Base-by-base conservation (phyloP, 2,888 invertebrate genomes). In the Eupithecia pulchellata region DNA sequence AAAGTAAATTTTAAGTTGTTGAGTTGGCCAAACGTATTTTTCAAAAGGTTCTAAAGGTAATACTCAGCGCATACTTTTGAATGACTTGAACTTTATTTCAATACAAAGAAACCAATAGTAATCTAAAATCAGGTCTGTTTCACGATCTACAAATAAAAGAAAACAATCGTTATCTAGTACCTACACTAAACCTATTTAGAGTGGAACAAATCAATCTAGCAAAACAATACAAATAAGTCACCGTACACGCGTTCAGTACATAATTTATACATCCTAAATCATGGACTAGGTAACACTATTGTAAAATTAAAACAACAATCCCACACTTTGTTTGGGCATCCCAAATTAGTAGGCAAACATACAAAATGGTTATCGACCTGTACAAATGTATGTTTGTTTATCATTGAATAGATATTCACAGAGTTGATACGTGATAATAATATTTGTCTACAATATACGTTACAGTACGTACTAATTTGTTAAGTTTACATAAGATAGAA, bases 311-410 rank as follows among this genome's bases (percentile, higher is more conserved):
- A 86, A 86, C 84, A 82, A 86, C 82, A 82, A 83, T 81, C 75
- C 70, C 64, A 66, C 69, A 64, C 81, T 79, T 58, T 81, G 81
- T 82, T 84, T 83, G 84, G 85, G 73, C 68, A 82, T 80, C 78
- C 86, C 85, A 86, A 87, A 88, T 86, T 84, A 82, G 86, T 83
- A 83, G 75, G 78, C 83, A 81, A 80, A 84, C 83, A 79, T 70
- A 81, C 79, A 71, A 75, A 81, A 75, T 79, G 77, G 77, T 76
- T 79, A 71, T 75, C 74, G 75, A 80, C 75, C 74, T 80, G 79
- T 80, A 81, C 77, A 77, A 77, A 73, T 78, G 78, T 68, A 65
- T 76, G 73, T 75, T 72, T 79, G 76, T 80, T 74, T 73, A 60
- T 58, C 80, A 81, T 75, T 82, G 81, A 82, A 60, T 78, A 71